Conservation (phyloP, 2,113 vertebrate genomes). For the Serinus canaria region DNA sequence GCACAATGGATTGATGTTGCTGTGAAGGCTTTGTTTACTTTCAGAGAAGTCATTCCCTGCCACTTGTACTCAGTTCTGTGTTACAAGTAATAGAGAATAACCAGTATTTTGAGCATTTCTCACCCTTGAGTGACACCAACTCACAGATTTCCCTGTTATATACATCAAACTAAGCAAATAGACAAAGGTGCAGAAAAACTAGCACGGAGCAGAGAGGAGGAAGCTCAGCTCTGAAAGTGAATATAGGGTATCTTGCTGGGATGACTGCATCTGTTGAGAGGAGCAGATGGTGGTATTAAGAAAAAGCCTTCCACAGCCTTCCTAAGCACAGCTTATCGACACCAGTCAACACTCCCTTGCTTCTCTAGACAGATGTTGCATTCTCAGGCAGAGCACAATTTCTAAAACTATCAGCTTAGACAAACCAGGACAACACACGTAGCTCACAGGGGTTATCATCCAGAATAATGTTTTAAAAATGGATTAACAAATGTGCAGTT, state of each 20-base stretch:
- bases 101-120: background rate
- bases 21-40: background rate
- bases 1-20: background rate
- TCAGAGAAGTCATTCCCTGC: background rate
- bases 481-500: background rate
- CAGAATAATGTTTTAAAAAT: background rate
- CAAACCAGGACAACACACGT: background rate
- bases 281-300: constrained; percentile 48
- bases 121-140: background rate
- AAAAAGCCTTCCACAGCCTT: constrained; percentile 1
- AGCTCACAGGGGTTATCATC: background rate
- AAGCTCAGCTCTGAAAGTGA: background rate
- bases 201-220: fast-evolving
- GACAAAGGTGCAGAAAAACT: background rate
- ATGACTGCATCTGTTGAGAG: background rate
- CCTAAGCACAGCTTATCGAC: constrained; percentile 24
- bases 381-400: background rate
- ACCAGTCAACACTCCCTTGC: background rate
- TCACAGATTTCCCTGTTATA: background rate
- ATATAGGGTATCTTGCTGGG: background rate
- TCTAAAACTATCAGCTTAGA: background rate
- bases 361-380: constrained; percentile 18
- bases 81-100: background rate
- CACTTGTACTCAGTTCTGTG: background rate
- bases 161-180: fast-evolving